phyloP scores from a whole-genome alignment of 1,140 invertebrate genomes.

The Chironomus tepperi region DNA sequence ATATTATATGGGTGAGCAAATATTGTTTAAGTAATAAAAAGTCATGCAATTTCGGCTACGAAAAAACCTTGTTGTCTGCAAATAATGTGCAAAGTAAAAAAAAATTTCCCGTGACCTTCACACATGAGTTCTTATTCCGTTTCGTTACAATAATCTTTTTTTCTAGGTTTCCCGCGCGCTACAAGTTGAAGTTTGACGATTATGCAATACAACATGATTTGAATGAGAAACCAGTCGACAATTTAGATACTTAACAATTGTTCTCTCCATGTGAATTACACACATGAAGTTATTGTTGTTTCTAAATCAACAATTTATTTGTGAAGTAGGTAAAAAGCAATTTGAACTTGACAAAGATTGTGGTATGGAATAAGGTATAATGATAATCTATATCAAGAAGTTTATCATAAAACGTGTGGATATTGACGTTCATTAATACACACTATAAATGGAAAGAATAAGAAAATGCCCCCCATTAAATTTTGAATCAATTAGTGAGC shows the following conservation, averaged over 20 bases:
- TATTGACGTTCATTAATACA: too few relatives aligned
- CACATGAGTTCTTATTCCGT: constrained; percentile 21
- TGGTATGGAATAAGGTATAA: too few relatives aligned
- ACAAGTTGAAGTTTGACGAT: not conserved
- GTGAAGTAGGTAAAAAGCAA: not conserved
- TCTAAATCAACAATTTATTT: constrained; percentile 6
- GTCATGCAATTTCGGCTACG: not conserved
- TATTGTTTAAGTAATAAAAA: not conserved
- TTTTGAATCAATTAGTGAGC: not conserved
- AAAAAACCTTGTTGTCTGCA: not conserved
- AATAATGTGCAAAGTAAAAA: not conserved
- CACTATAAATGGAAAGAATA: not conserved
- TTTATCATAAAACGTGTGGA: too few relatives aligned
- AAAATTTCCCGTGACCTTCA: constrained; percentile 11
- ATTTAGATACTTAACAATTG: not conserved
- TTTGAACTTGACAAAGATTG: not conserved
- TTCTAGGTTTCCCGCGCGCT: not conserved
- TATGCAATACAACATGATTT: constrained; percentile 13
- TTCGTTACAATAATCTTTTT: constrained; percentile 20
- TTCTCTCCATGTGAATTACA: not conserved
- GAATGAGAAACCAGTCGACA: not conserved
- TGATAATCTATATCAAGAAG: too few relatives aligned
- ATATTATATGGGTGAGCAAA: not conserved
- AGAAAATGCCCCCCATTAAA: constrained; percentile 8
- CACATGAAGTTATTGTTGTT: not conserved